Evolutionary conservation across 2,797 vertebrate species (phyloP), one percentile per base, ranked within the genome.

Genomic region (Poeciliopsis gracilis): DNA sequence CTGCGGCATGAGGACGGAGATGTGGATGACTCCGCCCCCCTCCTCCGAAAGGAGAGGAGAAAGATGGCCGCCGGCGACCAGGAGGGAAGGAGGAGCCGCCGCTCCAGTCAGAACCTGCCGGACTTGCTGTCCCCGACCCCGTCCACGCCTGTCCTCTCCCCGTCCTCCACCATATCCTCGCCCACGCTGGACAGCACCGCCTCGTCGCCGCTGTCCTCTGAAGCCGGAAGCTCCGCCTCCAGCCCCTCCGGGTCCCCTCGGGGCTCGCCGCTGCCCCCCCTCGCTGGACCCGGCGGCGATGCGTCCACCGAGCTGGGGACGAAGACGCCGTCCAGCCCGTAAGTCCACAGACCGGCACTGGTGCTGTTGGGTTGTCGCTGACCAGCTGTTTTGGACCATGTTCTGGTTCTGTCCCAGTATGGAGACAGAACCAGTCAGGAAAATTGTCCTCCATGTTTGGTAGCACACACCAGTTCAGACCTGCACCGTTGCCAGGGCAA

Each of bases 1-100:
- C 94, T 98, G 73, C 95, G 87, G 80, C 80, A 94, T 0, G 97
- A 97, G 89, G 97, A 98, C 0, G 96, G 82, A 0, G 91, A 95
- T 0, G 49, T 92, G n/a, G 96, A 96, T 2, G 94, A 95, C 66
- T 84, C 92, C 0, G 57, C 89, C 36, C 41, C 69, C 10, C 82
- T 82, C 51, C 25, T 86, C 1, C 95, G 95, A 4, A 96, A 94
- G 73, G 95, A 96, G 30, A 82, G 96, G 1, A 88, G 96, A n/a
- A 96, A 95, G 78, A 80, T 81, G 36, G 75, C 92, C 0, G 49
- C 86, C 5, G 47, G 77, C 0, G 93, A 94, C 0, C 94, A 94
- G 77, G 96, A 97, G 12, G 93, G 86, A 7, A 84, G 94, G 0
- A 94, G 79, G 88, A 93, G 82, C 33, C 92, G 95, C 4, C 89